Conservation (phyloP, 2,888 invertebrate species). For the Tachina fera region DNA sequence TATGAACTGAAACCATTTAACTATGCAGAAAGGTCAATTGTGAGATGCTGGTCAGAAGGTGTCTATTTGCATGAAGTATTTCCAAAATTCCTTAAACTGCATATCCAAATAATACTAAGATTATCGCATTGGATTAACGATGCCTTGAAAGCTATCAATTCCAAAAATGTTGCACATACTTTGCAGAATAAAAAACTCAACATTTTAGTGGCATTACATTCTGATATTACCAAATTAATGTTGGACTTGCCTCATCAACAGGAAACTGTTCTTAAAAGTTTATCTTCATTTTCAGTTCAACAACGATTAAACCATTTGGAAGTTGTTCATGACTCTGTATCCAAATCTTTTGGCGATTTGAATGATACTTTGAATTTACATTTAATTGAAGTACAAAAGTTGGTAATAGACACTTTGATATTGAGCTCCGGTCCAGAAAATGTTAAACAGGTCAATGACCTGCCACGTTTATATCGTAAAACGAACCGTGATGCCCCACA, state of each 20-base stretch:
- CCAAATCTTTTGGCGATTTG: conserved; percentile 77
- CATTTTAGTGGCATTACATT: conserved; percentile 77
- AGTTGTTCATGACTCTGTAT: conserved; percentile 73
- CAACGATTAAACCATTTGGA: conserved; percentile 64
- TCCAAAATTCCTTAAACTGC: conserved; percentile 94
- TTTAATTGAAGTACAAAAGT: conserved; percentile 84
- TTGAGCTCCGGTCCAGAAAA: conserved; percentile 88
- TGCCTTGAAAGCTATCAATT: conserved; percentile 81
- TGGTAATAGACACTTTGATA: conserved; percentile 90
- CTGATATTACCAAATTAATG: conserved; percentile 77
- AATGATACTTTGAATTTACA: conserved; percentile 73
- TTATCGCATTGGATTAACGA: conserved; percentile 89
- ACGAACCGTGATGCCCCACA: conserved; percentile 94
- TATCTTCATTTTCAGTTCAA: conserved; percentile 82
- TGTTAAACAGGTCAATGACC: conserved; percentile 93
- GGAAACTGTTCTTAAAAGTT: conserved; percentile 87
- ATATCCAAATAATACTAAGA: conserved; percentile 91
- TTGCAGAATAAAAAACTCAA: conserved; percentile 74
- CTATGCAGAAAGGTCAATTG: conserved; percentile 84
- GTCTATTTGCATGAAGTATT: conserved; percentile 91
- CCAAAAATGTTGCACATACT: conserved; percentile 48
- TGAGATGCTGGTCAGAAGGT: conserved; percentile 90
- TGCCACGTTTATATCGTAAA: conserved; percentile 95
- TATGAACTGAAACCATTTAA: conserved; percentile 81
- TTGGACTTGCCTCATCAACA: conserved; percentile 75